Base-by-base conservation (phyloP, 2,113 vertebrate genomes). In the Oryzias celebensis region DNA sequence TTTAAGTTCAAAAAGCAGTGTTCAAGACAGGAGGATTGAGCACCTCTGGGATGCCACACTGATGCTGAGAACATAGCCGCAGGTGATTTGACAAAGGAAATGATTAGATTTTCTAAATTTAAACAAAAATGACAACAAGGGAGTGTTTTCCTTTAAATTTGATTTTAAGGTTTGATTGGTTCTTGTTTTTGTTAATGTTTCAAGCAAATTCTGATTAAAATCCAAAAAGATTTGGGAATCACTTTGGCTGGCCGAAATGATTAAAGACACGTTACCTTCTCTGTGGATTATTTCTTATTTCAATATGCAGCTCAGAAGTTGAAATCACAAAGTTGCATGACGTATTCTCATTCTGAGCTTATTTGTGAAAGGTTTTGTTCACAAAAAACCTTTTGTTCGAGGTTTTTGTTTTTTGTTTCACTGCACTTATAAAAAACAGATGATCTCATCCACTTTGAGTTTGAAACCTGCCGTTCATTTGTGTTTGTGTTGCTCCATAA, bases 81-180 rank as follows among this genome's bases (percentile, higher is more conserved):
- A 77, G 80, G 85, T 85, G 77, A 77, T 68, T 68, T 14, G 49
- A 73, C 77, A 87, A 71, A 78, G 72, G 61, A 72, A 59, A 77
- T 78, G 75, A 83, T 78, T 82, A 20, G 20, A 20, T 20, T 20
- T 20, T 20, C 20, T 20, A 20, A 20, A 2, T 26, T 26, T 4
- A 41, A 65, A 5, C 44, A 4, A 47, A 52, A 28, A n/a, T 7
- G 23, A 10, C 4, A 20, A 71, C 24, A 58, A 61, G 55, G 24
- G 3, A 26, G 26, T 4, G 26, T 26, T 26, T 36, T 36, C 31
- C 7, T 7, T 36, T 36, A 36, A 10, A 36, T 36, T 8, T 8
- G 8, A 36, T 36, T 2, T 36, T 2, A 36, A 10, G 7, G 31
- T 7, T 36, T 26, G 26, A 26, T 26, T 26, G 5, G 3, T 26